phyloP scores from a whole-genome alignment of 2,888 invertebrate species.

The Argyra leucocephala region DNA sequence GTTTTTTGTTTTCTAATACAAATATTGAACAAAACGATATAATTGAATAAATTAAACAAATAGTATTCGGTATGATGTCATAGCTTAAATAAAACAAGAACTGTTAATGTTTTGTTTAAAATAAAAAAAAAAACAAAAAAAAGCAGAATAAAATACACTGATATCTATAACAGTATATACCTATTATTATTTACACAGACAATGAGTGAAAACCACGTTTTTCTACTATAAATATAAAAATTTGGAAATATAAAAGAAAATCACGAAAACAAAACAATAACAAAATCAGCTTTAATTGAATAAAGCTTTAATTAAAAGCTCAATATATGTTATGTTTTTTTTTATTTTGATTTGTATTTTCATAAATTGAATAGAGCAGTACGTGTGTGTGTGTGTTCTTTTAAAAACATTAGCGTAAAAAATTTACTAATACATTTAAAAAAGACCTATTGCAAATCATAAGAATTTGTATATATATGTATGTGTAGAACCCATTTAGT shows the following conservation, averaged over 20 bases:
- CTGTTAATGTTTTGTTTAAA: neutral
- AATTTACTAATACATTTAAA: too few species aligned
- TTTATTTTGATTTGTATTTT: too few species aligned
- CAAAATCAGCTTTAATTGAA: neutral
- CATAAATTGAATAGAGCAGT: too few species aligned
- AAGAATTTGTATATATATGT: too few species aligned
- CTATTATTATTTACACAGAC: neutral
- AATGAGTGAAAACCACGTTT: neutral
- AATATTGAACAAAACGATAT: neutral
- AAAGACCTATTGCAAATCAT: too few species aligned
- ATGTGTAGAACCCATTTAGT: too few species aligned
- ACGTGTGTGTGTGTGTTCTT: too few species aligned
- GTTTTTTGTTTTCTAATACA: neutral
- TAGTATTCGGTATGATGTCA: neutral
- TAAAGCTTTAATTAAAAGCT: neutral
- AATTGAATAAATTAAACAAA: neutral
- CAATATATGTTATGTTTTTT: too few species aligned
- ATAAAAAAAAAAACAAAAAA: neutral
- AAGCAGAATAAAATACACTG: neutral
- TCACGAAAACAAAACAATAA: neutral
- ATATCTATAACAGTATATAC: neutral
- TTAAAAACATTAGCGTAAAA: too few species aligned
- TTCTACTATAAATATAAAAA: neutral
- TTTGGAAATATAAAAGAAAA: neutral
- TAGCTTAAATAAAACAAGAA: constrained; percentile 1